A percentile compares a stretch with the other conserved stretches of the same genome.
Evolutionary conservation across 2,113 vertebrate genomes (phyloP).

Genomic region (Cisticola juncidis): DNA sequence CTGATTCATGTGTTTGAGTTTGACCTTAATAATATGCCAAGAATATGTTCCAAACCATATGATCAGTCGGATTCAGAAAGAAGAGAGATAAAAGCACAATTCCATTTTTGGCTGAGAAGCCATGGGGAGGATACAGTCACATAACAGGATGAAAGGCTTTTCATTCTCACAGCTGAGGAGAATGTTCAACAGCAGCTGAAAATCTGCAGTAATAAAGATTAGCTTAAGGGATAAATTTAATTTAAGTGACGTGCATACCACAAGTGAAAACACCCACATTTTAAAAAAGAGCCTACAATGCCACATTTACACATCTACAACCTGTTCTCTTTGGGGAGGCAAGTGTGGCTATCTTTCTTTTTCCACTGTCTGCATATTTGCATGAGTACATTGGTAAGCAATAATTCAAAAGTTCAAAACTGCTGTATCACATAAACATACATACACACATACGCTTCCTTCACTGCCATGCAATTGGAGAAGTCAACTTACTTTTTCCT

Average conservation of each 20-base stretch:
- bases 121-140: background rate
- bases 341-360: background rate
- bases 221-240: background rate
- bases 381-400: background rate
- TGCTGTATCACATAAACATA: background rate
- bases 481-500: conserved; percentile 86
- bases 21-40: background rate
- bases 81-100: background rate
- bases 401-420: background rate
- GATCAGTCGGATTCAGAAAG: background rate
- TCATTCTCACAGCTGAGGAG: background rate
- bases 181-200: background rate
- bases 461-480: background rate
- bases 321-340: background rate
- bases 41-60: background rate
- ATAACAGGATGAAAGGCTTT: background rate
- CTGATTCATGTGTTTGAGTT: background rate
- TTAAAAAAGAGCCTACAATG: background rate
- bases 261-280: background rate
- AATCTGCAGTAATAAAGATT: background rate
- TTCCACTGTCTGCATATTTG: background rate
- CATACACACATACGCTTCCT: background rate
- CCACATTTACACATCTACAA: background rate
- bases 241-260: background rate
- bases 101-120: background rate